These are phyloP conservation scores for Paratilapia polleni DNA, from an alignment of 2,113 vertebrate genomes.

Conservation along the genomic window DNA sequence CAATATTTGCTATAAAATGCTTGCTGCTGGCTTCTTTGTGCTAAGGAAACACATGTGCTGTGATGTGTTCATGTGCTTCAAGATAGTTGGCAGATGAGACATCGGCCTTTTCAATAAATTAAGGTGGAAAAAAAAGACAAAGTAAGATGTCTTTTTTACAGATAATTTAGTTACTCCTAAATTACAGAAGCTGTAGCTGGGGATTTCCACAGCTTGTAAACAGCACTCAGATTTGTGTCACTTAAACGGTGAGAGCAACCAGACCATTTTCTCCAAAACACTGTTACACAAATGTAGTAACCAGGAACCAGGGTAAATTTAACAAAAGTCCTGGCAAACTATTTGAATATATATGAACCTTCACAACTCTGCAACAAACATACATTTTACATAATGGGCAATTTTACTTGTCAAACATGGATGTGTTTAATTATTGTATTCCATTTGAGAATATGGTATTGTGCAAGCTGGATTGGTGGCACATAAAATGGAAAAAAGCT, in stretches of 20 bases:
- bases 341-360: background rate
- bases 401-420: background rate
- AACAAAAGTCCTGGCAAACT: too few species aligned
- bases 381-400: background rate
- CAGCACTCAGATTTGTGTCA: background rate
- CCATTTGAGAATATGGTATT: background rate
- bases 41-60: background rate
- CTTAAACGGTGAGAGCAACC: background rate
- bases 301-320: background rate
- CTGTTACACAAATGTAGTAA: background rate
- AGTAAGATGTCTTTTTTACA: background rate
- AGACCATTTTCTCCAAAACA: background rate
- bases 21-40: background rate
- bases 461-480: background rate
- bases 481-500: background rate
- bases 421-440: background rate
- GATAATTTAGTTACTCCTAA: background rate
- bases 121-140: too few species aligned
- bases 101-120: background rate
- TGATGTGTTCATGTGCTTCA: conserved; percentile 2
- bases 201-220: conserved; percentile 14
- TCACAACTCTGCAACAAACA: background rate
- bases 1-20: background rate
- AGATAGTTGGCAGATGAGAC: conserved; percentile 5
- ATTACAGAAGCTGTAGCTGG: background rate